Conservation (phyloP, 2,113 vertebrate genomes). For the Maccullochella peelii region DNA sequence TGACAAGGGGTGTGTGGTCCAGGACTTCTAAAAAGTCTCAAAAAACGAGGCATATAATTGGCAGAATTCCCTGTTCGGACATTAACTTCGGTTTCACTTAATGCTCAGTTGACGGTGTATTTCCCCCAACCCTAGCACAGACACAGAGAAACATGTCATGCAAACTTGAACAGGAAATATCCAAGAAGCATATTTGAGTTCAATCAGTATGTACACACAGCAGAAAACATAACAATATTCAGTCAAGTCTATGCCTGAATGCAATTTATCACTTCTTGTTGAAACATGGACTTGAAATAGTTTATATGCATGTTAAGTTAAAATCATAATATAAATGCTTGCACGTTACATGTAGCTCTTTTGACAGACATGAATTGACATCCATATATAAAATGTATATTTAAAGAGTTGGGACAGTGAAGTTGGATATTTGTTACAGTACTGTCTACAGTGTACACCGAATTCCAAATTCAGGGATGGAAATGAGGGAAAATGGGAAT, state of each 20-base stretch:
- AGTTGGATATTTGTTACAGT: not conserved
- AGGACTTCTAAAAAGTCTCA: not conserved
- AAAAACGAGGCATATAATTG: not conserved
- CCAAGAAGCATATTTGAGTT: slow-evolving; percentile 12
- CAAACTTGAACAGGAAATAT: slow-evolving; percentile 61
- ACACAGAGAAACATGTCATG: slow-evolving; percentile 71
- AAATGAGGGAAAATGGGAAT: not conserved
- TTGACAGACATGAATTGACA: slow-evolving; percentile 3
- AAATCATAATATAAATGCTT: slow-evolving; percentile 16
- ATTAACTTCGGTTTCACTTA: not conserved
- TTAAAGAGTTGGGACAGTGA: not conserved
- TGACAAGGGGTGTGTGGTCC: not conserved
- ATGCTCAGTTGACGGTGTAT: slow-evolving; percentile 40
- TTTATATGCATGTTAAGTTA: not conserved
- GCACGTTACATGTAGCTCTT: slow-evolving; percentile 1
- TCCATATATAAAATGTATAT: not conserved
- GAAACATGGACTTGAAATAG: not conserved
- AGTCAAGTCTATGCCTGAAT: not conserved
- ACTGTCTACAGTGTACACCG: not conserved
- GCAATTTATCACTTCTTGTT: not conserved
- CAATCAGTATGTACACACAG: slow-evolving; percentile 28
- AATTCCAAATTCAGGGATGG: not conserved
- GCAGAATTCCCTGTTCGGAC: not conserved
- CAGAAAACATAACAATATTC: not conserved
- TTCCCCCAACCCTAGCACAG: slow-evolving; percentile 63